Percentiles rank a stretch among this genome's conserved stretches.
Evolutionary conservation across 2,113 vertebrate species (phyloP).

Genomic region (Calypte anna): DNA sequence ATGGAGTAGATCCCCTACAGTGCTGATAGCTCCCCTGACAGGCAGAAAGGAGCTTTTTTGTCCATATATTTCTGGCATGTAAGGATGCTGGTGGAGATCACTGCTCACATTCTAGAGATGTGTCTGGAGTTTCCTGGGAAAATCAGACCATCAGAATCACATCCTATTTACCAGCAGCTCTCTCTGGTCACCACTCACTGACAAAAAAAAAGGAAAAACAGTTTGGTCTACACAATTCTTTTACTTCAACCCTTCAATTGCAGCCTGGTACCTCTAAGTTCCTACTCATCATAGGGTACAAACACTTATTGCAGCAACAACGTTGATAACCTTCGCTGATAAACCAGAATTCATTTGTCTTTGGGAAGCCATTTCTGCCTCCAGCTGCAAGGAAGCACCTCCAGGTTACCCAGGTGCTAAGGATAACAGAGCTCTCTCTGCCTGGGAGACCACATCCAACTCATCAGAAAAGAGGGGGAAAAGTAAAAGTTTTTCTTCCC

Average conservation of each 20-base stretch:
- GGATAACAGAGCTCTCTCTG: not conserved
- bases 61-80: not conserved
- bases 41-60: not conserved
- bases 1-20: not conserved
- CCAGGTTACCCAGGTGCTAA: not conserved
- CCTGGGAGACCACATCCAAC: not conserved
- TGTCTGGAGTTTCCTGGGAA: not conserved
- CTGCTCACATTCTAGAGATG: not conserved
- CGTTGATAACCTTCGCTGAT: not conserved
- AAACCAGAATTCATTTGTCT: not conserved
- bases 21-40: not conserved
- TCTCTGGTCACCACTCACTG: not conserved
- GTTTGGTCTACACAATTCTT: not conserved
- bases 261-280: not conserved
- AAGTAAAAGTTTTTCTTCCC: not conserved
- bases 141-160: not conserved
- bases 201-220: not conserved
- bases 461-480: not conserved
- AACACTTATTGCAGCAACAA: not conserved
- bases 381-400: not conserved
- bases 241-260: not conserved
- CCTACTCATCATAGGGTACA: not conserved
- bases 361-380: not conserved
- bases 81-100: not conserved
- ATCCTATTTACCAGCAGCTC: fast-evolving